These are phyloP conservation scores for Allacma fusca DNA, from an alignment of 2,888 invertebrate species.

Conservation along the genomic window DNA sequence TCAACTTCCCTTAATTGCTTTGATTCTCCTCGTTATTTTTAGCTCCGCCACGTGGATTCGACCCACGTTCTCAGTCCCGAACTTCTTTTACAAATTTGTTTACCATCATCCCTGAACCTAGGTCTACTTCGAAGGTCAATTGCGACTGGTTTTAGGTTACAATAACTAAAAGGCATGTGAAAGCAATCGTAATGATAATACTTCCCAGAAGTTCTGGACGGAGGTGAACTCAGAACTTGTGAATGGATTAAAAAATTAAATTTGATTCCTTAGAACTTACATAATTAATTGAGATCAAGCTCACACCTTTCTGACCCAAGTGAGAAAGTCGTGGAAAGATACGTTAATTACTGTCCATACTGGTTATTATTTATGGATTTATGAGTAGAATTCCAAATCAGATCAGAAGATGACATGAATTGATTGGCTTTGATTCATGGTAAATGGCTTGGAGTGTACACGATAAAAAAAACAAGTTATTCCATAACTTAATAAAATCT, in stretches of 20 bases:
- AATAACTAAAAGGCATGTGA: neutral
- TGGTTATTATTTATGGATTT: neutral
- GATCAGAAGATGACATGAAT: neutral
- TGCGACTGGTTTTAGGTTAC: neutral
- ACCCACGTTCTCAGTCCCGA: neutral
- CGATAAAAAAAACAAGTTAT: neutral
- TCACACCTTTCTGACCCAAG: neutral
- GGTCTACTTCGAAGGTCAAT: neutral
- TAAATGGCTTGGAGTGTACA: neutral
- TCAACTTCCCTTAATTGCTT: constrained; percentile 20
- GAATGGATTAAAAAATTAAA: no score
- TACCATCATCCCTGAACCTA: neutral
- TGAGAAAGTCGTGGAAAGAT: neutral
- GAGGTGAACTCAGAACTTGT: no score
- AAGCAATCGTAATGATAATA: neutral
- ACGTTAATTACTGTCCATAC: neutral
- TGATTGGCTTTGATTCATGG: neutral
- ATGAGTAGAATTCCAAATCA: neutral
- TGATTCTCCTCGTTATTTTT: constrained; percentile 14
- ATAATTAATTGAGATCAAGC: neutral
- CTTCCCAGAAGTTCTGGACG: neutral
- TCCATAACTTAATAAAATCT: neutral
- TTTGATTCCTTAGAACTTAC: no score
- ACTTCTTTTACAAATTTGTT: neutral
- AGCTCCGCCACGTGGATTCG: neutral